Evolutionary conservation across 30 jellyfish, hydroid and myxozoan species (phyloP).

Genomic region (Clytia hemisphaerica): DNA sequence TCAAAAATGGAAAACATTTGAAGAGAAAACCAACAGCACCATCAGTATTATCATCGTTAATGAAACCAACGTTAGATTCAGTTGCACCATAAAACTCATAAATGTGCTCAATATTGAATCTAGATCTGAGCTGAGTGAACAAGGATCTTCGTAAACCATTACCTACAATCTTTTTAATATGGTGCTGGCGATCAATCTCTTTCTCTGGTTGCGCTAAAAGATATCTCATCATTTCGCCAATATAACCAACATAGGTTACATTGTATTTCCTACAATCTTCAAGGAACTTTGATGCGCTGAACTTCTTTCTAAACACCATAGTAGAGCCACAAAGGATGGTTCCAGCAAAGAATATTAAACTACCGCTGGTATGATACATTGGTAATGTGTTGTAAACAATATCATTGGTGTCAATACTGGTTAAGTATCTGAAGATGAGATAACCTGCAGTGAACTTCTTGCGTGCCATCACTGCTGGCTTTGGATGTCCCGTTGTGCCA

Average conservation of each 20-base stretch:
- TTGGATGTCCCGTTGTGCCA: conserved; percentile 91
- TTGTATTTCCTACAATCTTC: conserved; percentile 62
- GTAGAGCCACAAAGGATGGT: conserved; percentile 53
- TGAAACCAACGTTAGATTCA: conserved; percentile 60
- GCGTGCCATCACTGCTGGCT: conserved; percentile 53
- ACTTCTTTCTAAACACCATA: conserved; percentile 58
- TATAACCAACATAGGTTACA: conserved; percentile 60
- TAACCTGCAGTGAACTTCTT: conserved; percentile 44
- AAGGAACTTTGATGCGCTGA: conserved; percentile 72
- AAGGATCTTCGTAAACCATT: conserved; percentile 75
- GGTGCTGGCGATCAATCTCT: conserved; percentile 38
- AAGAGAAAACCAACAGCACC: conserved; percentile 84
- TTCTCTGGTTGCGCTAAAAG: conserved; percentile 57
- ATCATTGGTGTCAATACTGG: conserved; percentile 35
- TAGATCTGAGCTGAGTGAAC: conserved; percentile 54
- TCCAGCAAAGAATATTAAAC: conserved; percentile 54
- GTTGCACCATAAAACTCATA: conserved; percentile 90
- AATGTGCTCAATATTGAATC: conserved; percentile 47
- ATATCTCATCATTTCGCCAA: conserved; percentile 91
- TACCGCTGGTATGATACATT: conserved; percentile 73
- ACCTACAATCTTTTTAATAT: conserved; percentile 51
- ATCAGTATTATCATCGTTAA: conserved; percentile 32
- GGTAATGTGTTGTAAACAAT: conserved; percentile 61
- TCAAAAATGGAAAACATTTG: conserved; percentile 35
- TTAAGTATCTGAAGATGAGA: conserved; percentile 20